Evolutionary conservation across 2,888 invertebrate genomes (phyloP), one percentile per base, ranked within the genome.

Genomic region (Cephus spinipes): DNA sequence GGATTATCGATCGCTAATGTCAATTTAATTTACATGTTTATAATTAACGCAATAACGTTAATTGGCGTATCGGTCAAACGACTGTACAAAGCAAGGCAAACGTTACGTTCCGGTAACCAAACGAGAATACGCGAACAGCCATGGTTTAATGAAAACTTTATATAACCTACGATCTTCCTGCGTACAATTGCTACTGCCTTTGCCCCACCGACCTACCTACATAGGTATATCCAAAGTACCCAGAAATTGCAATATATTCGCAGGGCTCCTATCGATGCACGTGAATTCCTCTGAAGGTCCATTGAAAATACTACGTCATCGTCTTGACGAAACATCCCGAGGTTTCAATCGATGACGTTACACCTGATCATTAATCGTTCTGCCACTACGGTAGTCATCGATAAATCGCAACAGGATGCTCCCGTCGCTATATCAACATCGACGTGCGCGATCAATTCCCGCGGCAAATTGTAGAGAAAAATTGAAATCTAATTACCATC

Each of bases 1-100:
- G 76, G 77, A 78, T 76, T 78, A 73, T 77, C 79, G 71, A 76
- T 80, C 73, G 77, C 78, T 85, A 85, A 87, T 87, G 83, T 84
- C 81, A 75, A 81, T 84, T 85, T 85, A 78, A 85, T 84, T 83
- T 81, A 77, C 79, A 68, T 74, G 73, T 69, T 69, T 75, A 74
- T 75, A 78, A 69, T 40, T 32, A 40, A 69, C 71, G 79, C 68
- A 35, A 23, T 76, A 71, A 77, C 77, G 76, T 69, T 80, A 68
- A 69, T 30, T 35, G 15, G 73, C 75, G 30, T 73, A 68, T 79
- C 36, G 69, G 75, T 69, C 74, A 31, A 40, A 15, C 23, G 23
- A 55, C 55, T 9, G 55, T 55, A 55, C 2, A 23, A 55, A 55
- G 55, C 55, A 55, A 55, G 9, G 55, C 55, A 55, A 55, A 23